Evolutionary conservation across 2,888 invertebrate genomes (phyloP), one percentile per base, ranked within the genome.

Genomic region (Cremastobaeus sp.): DNA sequence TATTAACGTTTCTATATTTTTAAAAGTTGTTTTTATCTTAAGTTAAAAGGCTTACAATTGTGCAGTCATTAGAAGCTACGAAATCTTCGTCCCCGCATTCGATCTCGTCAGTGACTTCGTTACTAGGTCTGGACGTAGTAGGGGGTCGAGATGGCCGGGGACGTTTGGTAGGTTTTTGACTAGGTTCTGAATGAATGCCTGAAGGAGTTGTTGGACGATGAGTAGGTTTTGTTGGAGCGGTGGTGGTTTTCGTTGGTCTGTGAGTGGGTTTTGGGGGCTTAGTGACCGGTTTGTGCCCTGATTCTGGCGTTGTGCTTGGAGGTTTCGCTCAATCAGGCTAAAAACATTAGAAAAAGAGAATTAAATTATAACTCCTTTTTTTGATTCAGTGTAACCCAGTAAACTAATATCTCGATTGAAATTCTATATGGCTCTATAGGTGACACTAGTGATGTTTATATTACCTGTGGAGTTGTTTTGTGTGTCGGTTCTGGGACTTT

Each of bases 321-420:
- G 95, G 94, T 72, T 91, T 90, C 39, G 93, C 93, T 95, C 95
- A 95, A 84, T 94, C 94, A 79, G 94, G 94, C 94, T 94, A 30
- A 45, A 17, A 21, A 37, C 12, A 18, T 41, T 20, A 18, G 9
- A 25, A 25, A 25, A 25, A n/a, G n/a, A n/a, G n/a, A n/a, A n/a
- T n/a, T n/a, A n/a, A n/a, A n/a, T n/a, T n/a, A n/a, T n/a, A n/a
- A n/a, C n/a, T n/a, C n/a, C n/a, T n/a, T n/a, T n/a, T n/a, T n/a
- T n/a, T n/a, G n/a, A n/a, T n/a, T n/a, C n/a, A n/a, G n/a, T n/a
- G n/a, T n/a, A n/a, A n/a, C n/a, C n/a, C n/a, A n/a, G n/a, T n/a
- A n/a, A n/a, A n/a, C n/a, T n/a, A n/a, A n/a, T n/a, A n/a, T n/a
- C 8, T 25, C 25, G 8, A 8, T 8, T 25, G 25, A 25, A 25